phyloP scores from a whole-genome alignment of 37 sponge, comb jelly and placozoan genomes.

The Ianthella basta region DNA sequence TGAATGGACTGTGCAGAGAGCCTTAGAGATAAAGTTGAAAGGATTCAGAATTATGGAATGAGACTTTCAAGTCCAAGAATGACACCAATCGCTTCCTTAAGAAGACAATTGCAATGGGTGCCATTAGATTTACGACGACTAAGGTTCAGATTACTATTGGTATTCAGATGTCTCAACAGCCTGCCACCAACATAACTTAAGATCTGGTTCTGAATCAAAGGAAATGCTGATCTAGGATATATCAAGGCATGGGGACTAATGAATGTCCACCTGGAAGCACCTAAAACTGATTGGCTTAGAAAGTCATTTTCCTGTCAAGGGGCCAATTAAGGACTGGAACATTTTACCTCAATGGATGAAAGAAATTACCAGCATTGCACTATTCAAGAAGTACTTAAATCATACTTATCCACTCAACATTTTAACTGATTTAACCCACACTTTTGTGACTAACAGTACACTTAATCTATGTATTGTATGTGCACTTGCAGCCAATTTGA shows the following conservation, averaged over 20 bases:
- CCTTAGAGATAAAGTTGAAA: too few relatives aligned
- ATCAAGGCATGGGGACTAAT: neutral
- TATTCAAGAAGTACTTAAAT: neutral
- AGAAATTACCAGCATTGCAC: too few relatives aligned
- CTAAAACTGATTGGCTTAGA: neutral
- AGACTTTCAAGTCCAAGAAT: conserved; percentile 9
- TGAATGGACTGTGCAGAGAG: too few relatives aligned
- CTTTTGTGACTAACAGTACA: neutral
- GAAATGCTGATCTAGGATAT: neutral
- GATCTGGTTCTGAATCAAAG: conserved; percentile 4
- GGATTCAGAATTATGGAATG: conserved; percentile 1
- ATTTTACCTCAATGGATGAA: neutral
- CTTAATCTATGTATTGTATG: too few relatives aligned
- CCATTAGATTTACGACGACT: neutral
- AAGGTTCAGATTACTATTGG: neutral
- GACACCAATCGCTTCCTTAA: neutral
- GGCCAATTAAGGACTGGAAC: neutral
- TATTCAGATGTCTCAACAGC: neutral
- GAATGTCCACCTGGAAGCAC: neutral
- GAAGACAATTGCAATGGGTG: neutral
- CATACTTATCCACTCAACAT: neutral
- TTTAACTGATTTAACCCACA: neutral
- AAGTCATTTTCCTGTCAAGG: conserved; percentile 5
- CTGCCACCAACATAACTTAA: neutral
- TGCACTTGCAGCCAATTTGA: conserved; percentile 10